A percentile compares a stretch with the other conserved stretches of the same genome.
Evolutionary conservation across 2,888 invertebrate genomes (phyloP).

Genomic region (Adelphocoris suturalis): DNA sequence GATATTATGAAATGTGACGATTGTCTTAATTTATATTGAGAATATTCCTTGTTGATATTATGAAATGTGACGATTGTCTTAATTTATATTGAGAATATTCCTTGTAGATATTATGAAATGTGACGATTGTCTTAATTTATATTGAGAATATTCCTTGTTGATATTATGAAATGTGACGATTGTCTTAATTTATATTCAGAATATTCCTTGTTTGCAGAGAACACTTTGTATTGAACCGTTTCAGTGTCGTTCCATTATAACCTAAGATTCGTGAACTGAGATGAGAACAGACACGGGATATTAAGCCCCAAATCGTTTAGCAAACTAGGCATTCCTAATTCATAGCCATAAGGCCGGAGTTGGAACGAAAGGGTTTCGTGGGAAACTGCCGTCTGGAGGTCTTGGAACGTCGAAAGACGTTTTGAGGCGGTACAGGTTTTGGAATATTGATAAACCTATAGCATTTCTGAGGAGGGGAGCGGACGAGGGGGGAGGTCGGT

Average conservation of each 20-base stretch:
- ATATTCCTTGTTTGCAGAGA: background rate
- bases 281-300: background rate
- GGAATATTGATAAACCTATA: slow-evolving; percentile 69
- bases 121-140: too few species aligned
- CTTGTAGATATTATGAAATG: too few species aligned
- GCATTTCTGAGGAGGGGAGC: slow-evolving; percentile 27
- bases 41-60: too few species aligned
- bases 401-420: slow-evolving; percentile 24
- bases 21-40: too few species aligned
- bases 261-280: background rate
- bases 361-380: slow-evolving; percentile 50
- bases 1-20: too few species aligned
- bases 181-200: background rate
- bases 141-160: too few species aligned
- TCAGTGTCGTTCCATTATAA: background rate
- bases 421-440: slow-evolving; percentile 57
- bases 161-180: too few species aligned
- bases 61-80: too few species aligned
- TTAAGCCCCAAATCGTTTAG: slow-evolving; percentile 13
- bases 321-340: slow-evolving; percentile 38
- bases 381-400: slow-evolving; percentile 54
- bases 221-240: background rate
- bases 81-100: too few species aligned
- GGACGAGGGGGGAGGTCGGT: background rate
- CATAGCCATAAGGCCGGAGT: slow-evolving; percentile 19